These are phyloP conservation scores for Schrankia costaestrigalis DNA, from an alignment of 2,888 invertebrate genomes.

Conservation along the genomic window DNA sequence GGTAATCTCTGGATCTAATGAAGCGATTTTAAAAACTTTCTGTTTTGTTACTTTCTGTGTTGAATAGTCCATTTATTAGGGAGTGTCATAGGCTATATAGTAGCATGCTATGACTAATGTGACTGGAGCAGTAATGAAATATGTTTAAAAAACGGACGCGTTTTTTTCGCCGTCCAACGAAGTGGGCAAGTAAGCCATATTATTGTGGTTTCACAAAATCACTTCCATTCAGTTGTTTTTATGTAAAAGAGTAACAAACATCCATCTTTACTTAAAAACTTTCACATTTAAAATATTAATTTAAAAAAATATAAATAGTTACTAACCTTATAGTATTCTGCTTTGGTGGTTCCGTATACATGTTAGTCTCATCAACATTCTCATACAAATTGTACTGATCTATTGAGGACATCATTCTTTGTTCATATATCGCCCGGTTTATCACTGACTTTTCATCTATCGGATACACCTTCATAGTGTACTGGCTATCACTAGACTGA, in stretches of 20 bases:
- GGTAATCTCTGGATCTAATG: too few relatives aligned
- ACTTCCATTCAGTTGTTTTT: background rate
- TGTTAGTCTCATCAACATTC: slow-evolving; percentile 54
- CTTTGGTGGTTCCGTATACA: slow-evolving; percentile 54
- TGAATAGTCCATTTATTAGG: too few relatives aligned
- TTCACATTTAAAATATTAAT: background rate
- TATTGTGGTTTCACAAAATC: background rate
- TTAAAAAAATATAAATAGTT: background rate
- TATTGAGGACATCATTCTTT: slow-evolving; percentile 31
- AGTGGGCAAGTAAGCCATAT: too few relatives aligned
- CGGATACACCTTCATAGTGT: slow-evolving; percentile 57
- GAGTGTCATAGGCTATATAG: too few relatives aligned
- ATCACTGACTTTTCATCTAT: slow-evolving; percentile 64
- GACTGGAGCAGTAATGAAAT: too few relatives aligned
- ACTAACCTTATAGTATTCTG: slow-evolving; percentile 67
- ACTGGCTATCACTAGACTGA: slow-evolving; percentile 34
- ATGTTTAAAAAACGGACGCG: too few relatives aligned
- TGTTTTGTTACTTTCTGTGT: too few relatives aligned
- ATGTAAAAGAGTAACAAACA: background rate
- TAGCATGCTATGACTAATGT: too few relatives aligned
- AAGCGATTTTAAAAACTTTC: too few relatives aligned
- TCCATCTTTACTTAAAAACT: background rate
- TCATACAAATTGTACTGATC: slow-evolving; percentile 59
- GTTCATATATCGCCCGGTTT: slow-evolving; percentile 55
- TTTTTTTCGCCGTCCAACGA: too few relatives aligned